Evolutionary conservation across 1,140 invertebrate species (phyloP).

Genomic region (Dryas iulia): DNA sequence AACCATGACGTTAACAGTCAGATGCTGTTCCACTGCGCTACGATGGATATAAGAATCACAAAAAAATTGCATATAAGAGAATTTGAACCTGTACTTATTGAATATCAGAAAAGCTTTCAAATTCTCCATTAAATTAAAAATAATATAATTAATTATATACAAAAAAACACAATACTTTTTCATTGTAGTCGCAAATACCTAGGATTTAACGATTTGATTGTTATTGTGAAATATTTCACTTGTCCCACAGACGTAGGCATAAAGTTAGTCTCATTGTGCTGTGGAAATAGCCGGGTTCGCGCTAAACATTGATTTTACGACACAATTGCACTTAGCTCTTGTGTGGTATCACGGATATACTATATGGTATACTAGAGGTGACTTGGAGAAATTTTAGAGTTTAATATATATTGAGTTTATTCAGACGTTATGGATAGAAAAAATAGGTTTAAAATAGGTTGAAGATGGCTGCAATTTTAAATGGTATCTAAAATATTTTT

Average conservation of each 20-base stretch:
- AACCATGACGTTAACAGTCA: no score
- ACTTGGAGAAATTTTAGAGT: not conserved
- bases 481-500: no score
- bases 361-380: constrained; percentile 31
- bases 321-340: constrained; percentile 45
- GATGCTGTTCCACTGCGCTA: no score
- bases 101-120: no score
- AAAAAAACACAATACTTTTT: not conserved
- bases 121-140: no score
- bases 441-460: not conserved
- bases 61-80: no score
- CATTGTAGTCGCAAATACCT: not conserved
- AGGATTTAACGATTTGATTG: not conserved
- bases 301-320: constrained; percentile 71
- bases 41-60: no score
- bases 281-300: constrained; percentile 47
- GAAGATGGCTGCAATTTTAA: no score
- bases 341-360: constrained; percentile 41
- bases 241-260: constrained; percentile 18
- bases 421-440: no score
- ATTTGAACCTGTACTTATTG: no score
- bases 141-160: not conserved
- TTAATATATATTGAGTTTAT: no score
- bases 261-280: constrained; percentile 46
- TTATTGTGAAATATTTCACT: constrained; percentile 37